Evolutionary conservation across 1,140 invertebrate genomes (phyloP), one percentile per base, ranked within the genome.

Genomic region (Drosophila tani): DNA sequence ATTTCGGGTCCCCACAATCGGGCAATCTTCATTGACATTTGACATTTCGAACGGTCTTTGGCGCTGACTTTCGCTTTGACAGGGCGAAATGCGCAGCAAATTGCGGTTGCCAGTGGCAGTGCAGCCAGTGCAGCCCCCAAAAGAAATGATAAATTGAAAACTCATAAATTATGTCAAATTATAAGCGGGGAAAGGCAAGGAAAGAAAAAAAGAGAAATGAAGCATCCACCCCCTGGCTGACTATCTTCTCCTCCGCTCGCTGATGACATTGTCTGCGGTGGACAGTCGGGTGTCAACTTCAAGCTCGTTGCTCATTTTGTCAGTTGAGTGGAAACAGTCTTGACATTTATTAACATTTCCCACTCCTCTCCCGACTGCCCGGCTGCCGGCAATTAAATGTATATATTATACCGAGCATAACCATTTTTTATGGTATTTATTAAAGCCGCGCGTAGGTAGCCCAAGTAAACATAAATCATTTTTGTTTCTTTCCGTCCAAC

Each of bases 311-410:
- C 81, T 81, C 77, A 74, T 86, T 79, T 79, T 86, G 81, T 79
- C 74, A 79, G 84, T 75, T 79, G 70, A 81, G 81, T 79, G 81
- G 67, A 90, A 90, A 74, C 49, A 66, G 49, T 90, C 83, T 80
- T 90, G 85, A 90, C 85, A 90, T 90, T 90, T 90, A 90, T 90
- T 90, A 90, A 82, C 81, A 90, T 85, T 90, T 79, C 67, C 49
- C 40, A 2, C 45, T 40, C 2, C 71, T 64, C 41, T 51, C 2
- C 35, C 24, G 2, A 35, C 29, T 24, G 21, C 21, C 21, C 21
- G 51, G 15, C 32, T 21, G 35, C 15, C 78, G 62, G 69, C 84
- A 88, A 86, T 86, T 86, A 86, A 86, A 86, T 64, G 76, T 73
- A 82, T 82, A 50, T 35, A 11, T 32, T 32, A 32, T 63, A 60